Base-by-base conservation (phyloP, 2,113 vertebrate genomes). In the Megaceryle maxima region DNA sequence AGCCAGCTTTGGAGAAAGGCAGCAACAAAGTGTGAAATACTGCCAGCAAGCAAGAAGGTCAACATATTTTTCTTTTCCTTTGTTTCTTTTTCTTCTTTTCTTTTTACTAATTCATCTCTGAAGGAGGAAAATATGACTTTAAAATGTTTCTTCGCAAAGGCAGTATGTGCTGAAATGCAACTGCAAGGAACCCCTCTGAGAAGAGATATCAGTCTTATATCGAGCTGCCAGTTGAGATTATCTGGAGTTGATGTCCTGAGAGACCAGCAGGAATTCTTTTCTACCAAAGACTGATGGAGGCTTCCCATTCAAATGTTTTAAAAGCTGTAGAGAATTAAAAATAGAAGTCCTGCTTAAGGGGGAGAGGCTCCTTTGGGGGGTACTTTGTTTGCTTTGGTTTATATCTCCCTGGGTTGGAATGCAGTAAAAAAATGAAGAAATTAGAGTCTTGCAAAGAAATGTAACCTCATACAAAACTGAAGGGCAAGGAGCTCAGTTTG, bases 311-410 rank as follows among this genome's bases (percentile, higher is more conserved):
- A 90, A 96, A 96, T 97, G 96, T 97, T 98, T 98, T 95, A 97
- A 98, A 98, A 98, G 97, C 97, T 98, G 97, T 79, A 95, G 95
- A 97, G 94, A 98, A 98, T 98, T 98, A 97, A 97, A 98, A 97
- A 97, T 96, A 97, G 97, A 96, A 97, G 78, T 59, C 74, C 83
- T 19, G 39, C n/a, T 84, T 94, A 88, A 91, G 95, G 93, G 91
- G 88, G 91, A 97, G 88, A 96, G 95, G 77, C 96, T 95, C 98
- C 97, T 97, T 84, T 90, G 96, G 97, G 97, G 83, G 96, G 95
- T 92, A 80, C 96, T 97, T 96, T 97, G 95, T 98, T 98, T 98
- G 96, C 95, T 97, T 98, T 98, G 96, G 95, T 98, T 97, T 98
- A 97, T 97, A 82, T 96, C 97, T 98, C 93, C 87, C 70, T 63